Evolutionary conservation across 2,888 invertebrate genomes (phyloP), one percentile per base, ranked within the genome.

Genomic region (Gerosis bhagava): DNA sequence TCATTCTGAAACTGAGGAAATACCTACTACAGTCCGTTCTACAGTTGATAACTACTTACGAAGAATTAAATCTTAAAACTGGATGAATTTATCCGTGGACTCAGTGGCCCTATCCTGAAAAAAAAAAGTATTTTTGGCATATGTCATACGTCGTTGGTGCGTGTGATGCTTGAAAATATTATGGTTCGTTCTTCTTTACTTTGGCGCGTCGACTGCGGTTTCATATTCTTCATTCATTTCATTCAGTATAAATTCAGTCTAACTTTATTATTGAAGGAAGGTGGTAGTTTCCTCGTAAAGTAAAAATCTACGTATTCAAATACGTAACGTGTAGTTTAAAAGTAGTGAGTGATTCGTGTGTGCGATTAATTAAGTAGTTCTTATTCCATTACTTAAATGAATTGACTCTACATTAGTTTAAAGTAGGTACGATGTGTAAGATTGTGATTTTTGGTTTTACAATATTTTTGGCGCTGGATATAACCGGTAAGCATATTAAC

Each of bases 401-500:
- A n/a, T n/a, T n/a, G n/a, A n/a, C n/a, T n/a, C 11, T 28, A 21
- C 5, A 21, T 7, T 12, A 11, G 19, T 36, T 36, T n/a, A 4
- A 29, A 36, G 15, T 37, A 34, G 41, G 37, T 36, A 54, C 31
- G 47, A 80, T 83, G 78, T 68, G 56, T 59, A 76, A 68, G 65
- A 57, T 67, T 53, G 44, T 69, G 49, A 53, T 77, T 61, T 63
- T 66, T 59, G 66, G 70, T 62, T 67, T 77, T 29, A 54, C 76
- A 39, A 29, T 71, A 25, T 51, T 77, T 50, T 50, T 73, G 37
- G 50, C 63, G 44, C 29, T 76, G 35, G 66, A 65, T 59, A 51
- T 63, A 46, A 62, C 68, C 22, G 79, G 83, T 83, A 73, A 78
- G 81, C 26, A n/a, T n/a, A n/a, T n/a, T n/a, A n/a, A n/a, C n/a